Evolutionary conservation across 1,140 invertebrate genomes (phyloP), one percentile per base, ranked within the genome.

Genomic region (Yoshiicerus persimilis): DNA sequence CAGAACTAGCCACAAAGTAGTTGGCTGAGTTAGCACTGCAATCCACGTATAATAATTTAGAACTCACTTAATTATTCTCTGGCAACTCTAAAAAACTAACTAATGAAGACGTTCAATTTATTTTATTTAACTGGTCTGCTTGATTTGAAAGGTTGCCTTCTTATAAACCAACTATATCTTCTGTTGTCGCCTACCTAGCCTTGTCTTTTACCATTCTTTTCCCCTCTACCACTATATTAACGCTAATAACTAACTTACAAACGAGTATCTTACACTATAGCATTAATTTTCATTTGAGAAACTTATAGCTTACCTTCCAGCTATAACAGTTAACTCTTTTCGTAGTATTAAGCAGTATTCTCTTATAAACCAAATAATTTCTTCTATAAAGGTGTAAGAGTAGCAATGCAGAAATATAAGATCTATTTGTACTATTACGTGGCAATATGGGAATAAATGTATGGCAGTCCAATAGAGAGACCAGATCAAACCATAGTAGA

Each of bases 21-120:
- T 34, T 80, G n/a, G 47, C 47, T n/a, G 20, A 56, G 47, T 56
- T 56, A 56, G 75, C 34, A 36, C 20, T 36, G 75, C 30, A 80
- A 32, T 38, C n/a, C n/a, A n/a, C n/a, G 32, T 80, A 10, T n/a
- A 80, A 38, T 80, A 80, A 80, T 80, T 80, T 80, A 80, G 75
- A 80, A n/a, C 34, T 80, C 75, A 80, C 75, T 80, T 80, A 80
- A 80, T 80, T 80, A 80, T 80, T 80, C 75, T 11, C n/a, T 80
- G 75, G 30, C 75, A 80, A 80, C 75, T 80, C 32, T n/a, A 80
- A 80, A 80, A 80, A 80, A 38, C 34, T 23, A 80, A 80, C 75
- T 80, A 80, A 80, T 80, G 75, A 80, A 80, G 75, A 80, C 75
- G 75, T 80, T 80, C 30, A 80, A 80, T 80, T 80, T 80, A 80